Evolutionary conservation across 1,140 invertebrate genomes (phyloP).

Genomic region (Daktulosphaira vitifoliae): DNA sequence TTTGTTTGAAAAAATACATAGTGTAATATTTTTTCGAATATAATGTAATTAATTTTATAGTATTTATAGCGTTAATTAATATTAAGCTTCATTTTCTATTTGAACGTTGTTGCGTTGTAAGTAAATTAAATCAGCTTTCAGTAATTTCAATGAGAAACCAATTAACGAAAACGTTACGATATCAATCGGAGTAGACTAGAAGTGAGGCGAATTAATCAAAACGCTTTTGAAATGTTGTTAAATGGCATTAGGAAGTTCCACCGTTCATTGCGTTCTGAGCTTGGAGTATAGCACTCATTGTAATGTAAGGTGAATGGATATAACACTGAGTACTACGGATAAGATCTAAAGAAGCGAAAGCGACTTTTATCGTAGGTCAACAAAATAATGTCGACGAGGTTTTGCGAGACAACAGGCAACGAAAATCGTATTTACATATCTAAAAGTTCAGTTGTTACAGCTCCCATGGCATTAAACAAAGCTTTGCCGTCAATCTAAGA

Average conservation of each 20-base stretch:
- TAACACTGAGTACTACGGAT: no score
- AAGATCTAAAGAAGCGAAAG: constrained; percentile 9
- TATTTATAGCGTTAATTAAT: no score
- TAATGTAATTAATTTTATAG: no score
- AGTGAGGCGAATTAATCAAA: not conserved
- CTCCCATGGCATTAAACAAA: constrained; percentile 29
- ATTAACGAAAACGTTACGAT: constrained; percentile 16
- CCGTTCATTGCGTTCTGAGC: no score
- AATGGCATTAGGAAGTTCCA: constrained; percentile 1
- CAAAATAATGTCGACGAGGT: constrained; percentile 30
- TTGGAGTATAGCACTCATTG: no score
- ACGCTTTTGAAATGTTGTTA: not conserved
- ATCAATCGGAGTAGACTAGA: not conserved
- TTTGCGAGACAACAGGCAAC: not conserved
- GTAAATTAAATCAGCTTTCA: constrained; percentile 7
- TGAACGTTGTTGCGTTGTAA: no score
- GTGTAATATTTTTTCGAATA: no score
- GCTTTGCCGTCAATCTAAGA: constrained; percentile 33
- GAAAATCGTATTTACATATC: constrained; percentile 32
- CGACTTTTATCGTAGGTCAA: constrained; percentile 32
- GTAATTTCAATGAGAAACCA: constrained; percentile 20
- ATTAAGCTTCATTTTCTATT: no score
- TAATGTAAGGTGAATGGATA: no score
- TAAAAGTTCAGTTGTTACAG: constrained; percentile 33
- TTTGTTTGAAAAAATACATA: no score